Evolutionary conservation across 1,140 invertebrate genomes (phyloP), one percentile per base, ranked within the genome.

Genomic region (Euschistus heros): DNA sequence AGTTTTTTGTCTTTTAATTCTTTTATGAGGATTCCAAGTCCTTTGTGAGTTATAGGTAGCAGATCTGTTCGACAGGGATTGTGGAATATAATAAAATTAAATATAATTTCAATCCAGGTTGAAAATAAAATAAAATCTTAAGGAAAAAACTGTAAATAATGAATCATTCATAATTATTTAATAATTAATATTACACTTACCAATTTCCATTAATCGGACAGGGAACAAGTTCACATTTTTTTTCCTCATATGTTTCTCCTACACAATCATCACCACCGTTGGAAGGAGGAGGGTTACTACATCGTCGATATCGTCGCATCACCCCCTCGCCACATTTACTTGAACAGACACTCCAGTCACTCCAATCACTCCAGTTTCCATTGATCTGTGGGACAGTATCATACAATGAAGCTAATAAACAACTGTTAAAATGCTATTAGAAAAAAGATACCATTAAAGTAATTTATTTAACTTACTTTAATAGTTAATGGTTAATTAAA

Each of bases 271-370:
- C 70, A 17, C 79, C 79, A 2, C 76, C 76, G 70, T 74, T 75
- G 3, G 71, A 71, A 18, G 79, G 79, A 24, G 74, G 70, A 42
- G 79, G 79, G 62, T 77, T 76, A 64, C 77, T 72, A 70, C 81
- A 83, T 33, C 65, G 68, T 55, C 81, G 68, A 6, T 70, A 73
- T 22, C 80, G 72, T 47, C 75, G 75, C 59, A 74, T 72, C 17
- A 79, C 73, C 26, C 80, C 81, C 18, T 73, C 70, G 0, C 79
- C 79, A 72, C 81, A 83, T 10, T 77, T 74, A 30, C 76, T 72
- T 22, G 78, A 77, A 69, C 82, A 83, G 2, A 68, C 66, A 5
- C 74, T 73, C 81, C 80, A 82, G 0, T 64, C 30, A 2, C 71
- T 69, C 81, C 81, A 83, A 0, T 69, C 52, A 13, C 76, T 72